Evolutionary conservation across 37 sponge, comb jelly and placozoan species (phyloP), one percentile per base, ranked within the genome.

Genomic region (Eunapius fragilis): DNA sequence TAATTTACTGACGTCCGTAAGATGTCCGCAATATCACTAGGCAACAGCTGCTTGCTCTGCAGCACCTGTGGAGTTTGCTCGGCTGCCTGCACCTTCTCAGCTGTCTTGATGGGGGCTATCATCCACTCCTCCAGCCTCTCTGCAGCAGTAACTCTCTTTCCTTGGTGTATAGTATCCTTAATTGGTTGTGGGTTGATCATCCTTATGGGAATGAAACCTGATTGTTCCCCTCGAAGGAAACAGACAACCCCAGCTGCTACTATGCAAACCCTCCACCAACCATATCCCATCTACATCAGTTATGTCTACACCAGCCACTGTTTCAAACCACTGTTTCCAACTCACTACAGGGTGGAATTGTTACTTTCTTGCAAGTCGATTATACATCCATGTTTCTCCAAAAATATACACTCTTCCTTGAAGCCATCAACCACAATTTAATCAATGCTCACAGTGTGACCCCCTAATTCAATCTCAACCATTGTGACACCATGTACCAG

Each of bases 291-390:
- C n/a, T n/a, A n/a, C n/a, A n/a, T 37, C 78, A 35, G 38, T 26
- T 37, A 49, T 67, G 23, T 28, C 80, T 31, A 28, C 74, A 72
- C 31, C 32, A 33, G 28, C n/a, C n/a, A n/a, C n/a, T n/a, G n/a
- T n/a, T n/a, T n/a, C n/a, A n/a, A n/a, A n/a, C 74, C 74, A 72
- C 32, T 13, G 32, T 32, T 72, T 72, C 74, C 30, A 72, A 32
- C 74, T 72, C 74, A 72, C 74, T 72, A 72, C 13, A 32, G 32
- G 74, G 74, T 33, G 74, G 74, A 72, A 72, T 72, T 9, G 32
- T 32, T 33, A 72, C 30, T 72, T 33, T 72, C 32, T 33, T 32
- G 31, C 30, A 32, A 14, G 32, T 72, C 14, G 32, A 72, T 32
- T 3, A 31, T 72, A 72, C 74, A 31, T 33, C 32, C 31, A 72